Evolutionary conservation across 2,113 vertebrate genomes (phyloP).

Genomic region (Ondatra zibethicus): DNA sequence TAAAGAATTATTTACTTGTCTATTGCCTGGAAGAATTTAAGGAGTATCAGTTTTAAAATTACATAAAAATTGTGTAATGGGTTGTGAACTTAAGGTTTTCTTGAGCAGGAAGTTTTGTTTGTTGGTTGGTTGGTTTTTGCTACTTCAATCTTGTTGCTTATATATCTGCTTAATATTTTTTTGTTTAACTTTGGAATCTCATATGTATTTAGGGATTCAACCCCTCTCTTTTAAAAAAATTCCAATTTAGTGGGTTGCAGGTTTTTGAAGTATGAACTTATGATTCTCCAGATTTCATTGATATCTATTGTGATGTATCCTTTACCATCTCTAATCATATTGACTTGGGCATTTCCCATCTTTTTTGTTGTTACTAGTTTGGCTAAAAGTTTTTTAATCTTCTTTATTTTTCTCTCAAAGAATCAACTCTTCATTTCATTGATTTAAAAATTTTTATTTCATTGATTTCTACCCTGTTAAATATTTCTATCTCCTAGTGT

Average conservation of each 20-base stretch:
- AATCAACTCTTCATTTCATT: neutral
- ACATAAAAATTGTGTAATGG: neutral
- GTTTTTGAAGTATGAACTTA: neutral
- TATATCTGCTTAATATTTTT: neutral
- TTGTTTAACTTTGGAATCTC: neutral
- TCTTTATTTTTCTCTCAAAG: neutral
- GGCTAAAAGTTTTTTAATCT: neutral
- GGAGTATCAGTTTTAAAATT: neutral
- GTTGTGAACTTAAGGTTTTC: neutral
- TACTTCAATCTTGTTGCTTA: neutral
- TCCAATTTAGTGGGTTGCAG: neutral
- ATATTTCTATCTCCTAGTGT: neutral
- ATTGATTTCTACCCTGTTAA: neutral
- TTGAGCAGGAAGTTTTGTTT: neutral
- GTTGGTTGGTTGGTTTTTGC: neutral
- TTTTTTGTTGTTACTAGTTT: neutral
- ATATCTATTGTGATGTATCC: neutral
- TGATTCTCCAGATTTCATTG: neutral
- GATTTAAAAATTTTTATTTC: neutral
- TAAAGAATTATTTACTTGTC: neutral
- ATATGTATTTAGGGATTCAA: neutral
- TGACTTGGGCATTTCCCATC: neutral
- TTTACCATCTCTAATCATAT: neutral
- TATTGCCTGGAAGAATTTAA: neutral
- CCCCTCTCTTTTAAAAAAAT: neutral